Conservation (phyloP, 2,113 vertebrate species). For the Corythornis vintsioides region DNA sequence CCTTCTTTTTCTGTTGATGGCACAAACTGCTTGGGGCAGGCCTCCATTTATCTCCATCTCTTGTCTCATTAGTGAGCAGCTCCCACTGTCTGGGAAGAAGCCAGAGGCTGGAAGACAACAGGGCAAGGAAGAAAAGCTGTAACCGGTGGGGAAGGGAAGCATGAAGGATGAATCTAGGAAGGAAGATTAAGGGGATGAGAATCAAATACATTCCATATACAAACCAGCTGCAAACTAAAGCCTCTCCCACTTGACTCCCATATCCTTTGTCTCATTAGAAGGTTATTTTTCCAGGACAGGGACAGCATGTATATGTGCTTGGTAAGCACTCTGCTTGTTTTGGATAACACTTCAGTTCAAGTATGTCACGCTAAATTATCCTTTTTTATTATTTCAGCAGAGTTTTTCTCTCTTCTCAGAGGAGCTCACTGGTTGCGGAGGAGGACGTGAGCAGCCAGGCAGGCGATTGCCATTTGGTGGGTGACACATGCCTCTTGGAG, state of each 20-base stretch:
- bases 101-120: not conserved
- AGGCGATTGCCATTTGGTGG: not conserved
- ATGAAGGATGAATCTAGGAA: not conserved
- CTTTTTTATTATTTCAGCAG: not conserved
- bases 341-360: constrained; percentile 25
- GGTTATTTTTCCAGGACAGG: constrained; percentile 23
- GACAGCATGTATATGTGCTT: not conserved
- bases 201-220: not conserved
- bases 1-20: not conserved
- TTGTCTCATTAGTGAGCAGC: constrained; percentile 13
- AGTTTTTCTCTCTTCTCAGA: not conserved
- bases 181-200: not conserved
- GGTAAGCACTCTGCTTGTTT: constrained; percentile 8
- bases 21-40: not conserved
- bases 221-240: constrained; percentile 18
- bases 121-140: not conserved
- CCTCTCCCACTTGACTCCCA: not conserved
- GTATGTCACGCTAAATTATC: not conserved
- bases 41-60: not conserved
- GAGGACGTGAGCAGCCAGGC: not conserved
- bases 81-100: not conserved
- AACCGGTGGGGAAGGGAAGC: not conserved
- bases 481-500: not conserved
- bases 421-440: not conserved
- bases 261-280: constrained; percentile 31